Percentiles rank a stretch among this genome's conserved stretches.
phyloP scores from a whole-genome alignment of 2,797 vertebrate species.

The Argyrosomus regius region DNA sequence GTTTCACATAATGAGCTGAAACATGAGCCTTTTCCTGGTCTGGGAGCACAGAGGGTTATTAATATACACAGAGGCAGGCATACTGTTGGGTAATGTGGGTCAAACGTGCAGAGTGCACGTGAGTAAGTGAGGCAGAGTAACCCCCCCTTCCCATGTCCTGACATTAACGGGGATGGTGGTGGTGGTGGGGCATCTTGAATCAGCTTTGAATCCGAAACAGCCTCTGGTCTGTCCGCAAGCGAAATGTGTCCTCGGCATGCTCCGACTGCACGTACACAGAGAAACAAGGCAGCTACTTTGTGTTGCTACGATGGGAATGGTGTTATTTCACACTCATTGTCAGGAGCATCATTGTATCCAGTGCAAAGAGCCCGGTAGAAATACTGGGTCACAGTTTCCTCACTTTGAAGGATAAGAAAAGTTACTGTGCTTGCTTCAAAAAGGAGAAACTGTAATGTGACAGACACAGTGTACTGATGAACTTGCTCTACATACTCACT shows the following conservation, averaged over 20 bases:
- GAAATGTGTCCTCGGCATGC: conserved; percentile 22
- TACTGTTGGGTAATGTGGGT: conserved; percentile 71
- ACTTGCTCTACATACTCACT: conserved; percentile 47
- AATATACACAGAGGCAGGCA: conserved; percentile 65
- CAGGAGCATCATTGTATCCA: neutral
- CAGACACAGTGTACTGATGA: conserved; percentile 27
- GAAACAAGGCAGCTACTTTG: conserved; percentile 12
- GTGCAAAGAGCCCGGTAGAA: neutral
- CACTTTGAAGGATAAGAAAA: conserved; percentile 10
- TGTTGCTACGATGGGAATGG: neutral
- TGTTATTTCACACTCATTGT: conserved; percentile 5
- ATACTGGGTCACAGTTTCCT: neutral
- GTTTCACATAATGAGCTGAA: conserved; percentile 55
- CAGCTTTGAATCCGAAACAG: conserved; percentile 48
- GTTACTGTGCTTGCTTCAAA: conserved; percentile 14
- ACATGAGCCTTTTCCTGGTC: conserved; percentile 45
- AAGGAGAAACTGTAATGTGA: neutral
- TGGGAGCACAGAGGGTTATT: conserved; percentile 66
- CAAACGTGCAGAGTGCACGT: conserved; percentile 72
- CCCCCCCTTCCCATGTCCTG: conserved; percentile 31
- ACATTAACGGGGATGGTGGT: conserved; percentile 40
- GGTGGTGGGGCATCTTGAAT: conserved; percentile 55
- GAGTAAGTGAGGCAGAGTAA: conserved; percentile 58
- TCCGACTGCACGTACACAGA: conserved; percentile 26
- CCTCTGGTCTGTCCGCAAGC: conserved; percentile 49